These are phyloP conservation scores for Tholera decimalis DNA, from an alignment of 2,888 invertebrate genomes.

Conservation along the genomic window DNA sequence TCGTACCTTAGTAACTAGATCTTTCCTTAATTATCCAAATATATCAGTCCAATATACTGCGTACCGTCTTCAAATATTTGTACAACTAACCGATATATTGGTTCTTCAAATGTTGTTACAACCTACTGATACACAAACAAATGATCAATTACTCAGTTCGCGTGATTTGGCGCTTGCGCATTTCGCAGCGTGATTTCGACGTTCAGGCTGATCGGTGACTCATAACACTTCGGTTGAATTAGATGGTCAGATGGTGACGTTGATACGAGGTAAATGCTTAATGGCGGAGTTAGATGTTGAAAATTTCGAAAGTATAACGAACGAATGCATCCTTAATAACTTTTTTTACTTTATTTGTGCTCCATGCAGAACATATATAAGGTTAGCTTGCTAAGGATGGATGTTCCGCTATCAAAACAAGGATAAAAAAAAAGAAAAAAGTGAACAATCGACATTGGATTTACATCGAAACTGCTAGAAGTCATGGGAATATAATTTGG, in stretches of 20 bases:
- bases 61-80: slow-evolving; percentile 32
- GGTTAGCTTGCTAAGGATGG: too few species aligned
- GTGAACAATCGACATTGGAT: too few species aligned
- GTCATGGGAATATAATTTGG: too few species aligned
- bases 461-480: too few species aligned
- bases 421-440: too few species aligned
- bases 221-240: slow-evolving; percentile 53
- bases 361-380: too few species aligned
- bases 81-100: slow-evolving; percentile 19
- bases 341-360: background rate
- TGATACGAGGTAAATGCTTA: slow-evolving; percentile 19
- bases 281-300: slow-evolving; percentile 10
- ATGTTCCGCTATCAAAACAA: too few species aligned
- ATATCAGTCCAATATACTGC: slow-evolving; percentile 13
- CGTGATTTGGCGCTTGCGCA: slow-evolving; percentile 71
- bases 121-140: slow-evolving; percentile 59
- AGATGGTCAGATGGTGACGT: slow-evolving; percentile 33
- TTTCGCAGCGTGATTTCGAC: slow-evolving; percentile 42
- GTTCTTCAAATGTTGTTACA: slow-evolving; percentile 54
- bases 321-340: too few species aligned
- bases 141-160: slow-evolving; percentile 69
- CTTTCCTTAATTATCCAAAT: slow-evolving; percentile 15
- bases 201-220: slow-evolving; percentile 52
- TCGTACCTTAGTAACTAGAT: slow-evolving; percentile 10
- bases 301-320: slow-evolving; percentile 1